A percentile compares a stretch with the other conserved stretches of the same genome.
Conservation (phyloP, 1,140 invertebrate genomes). For the Eumaeus atala region DNA sequence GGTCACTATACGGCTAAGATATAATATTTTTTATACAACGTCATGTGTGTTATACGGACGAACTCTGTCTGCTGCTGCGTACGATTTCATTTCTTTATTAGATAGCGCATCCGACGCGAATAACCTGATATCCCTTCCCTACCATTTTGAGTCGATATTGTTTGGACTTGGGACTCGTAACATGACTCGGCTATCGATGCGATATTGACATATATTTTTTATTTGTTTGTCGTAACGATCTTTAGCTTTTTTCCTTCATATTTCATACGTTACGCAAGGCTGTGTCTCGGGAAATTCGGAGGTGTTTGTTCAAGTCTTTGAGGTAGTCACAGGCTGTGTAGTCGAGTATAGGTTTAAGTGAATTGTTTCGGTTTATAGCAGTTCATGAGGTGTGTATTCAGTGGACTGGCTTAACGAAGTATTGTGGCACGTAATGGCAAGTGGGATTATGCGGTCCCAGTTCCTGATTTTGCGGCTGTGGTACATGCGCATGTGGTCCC, state of each 20-base stretch:
- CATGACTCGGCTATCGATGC: conserved; percentile 34
- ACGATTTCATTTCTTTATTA: conserved; percentile 28
- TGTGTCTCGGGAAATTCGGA: conserved; percentile 29
- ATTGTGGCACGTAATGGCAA: conserved; percentile 65
- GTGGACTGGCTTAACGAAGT: conserved; percentile 48
- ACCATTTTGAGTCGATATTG: conserved; percentile 39
- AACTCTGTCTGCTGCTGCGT: conserved; percentile 31
- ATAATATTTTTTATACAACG: no score
- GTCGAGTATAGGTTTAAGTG: conserved; percentile 29
- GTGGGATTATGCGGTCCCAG: conserved; percentile 63
- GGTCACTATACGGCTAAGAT: no score
- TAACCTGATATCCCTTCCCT: conserved; percentile 43
- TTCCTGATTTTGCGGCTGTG: conserved; percentile 38
- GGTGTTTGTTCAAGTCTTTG: conserved; percentile 34
- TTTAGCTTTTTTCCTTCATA: conserved; percentile 47
- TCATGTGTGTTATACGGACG: conserved; percentile 16
- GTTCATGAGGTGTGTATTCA: conserved; percentile 49
- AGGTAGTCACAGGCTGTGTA: conserved; percentile 36
- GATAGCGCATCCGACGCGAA: conserved; percentile 35
- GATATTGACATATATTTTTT: conserved; percentile 31
- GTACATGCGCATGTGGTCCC: conserved; percentile 56
- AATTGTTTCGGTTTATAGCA: conserved; percentile 49
- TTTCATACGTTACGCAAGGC: conserved; percentile 26
- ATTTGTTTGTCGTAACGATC: conserved; percentile 35
- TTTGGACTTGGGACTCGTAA: conserved; percentile 35